Conservation (phyloP, 2,797 vertebrate species). For the Nannoperca australis region DNA sequence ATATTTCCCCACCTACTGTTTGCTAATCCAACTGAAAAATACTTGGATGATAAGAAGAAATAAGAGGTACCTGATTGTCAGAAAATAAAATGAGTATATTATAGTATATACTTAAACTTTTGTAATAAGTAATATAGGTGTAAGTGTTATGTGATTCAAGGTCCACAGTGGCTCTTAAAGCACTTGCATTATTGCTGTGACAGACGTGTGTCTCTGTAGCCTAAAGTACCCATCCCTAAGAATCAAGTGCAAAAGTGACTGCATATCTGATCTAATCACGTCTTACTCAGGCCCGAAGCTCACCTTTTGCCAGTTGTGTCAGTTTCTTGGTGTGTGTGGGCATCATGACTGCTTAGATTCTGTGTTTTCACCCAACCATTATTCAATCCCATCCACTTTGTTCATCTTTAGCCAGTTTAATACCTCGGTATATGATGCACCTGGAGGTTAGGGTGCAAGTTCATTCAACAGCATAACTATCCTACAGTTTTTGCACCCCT, state of each 20-base stretch:
- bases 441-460: background rate
- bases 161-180: background rate
- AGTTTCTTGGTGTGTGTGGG: conserved; percentile 3
- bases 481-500: conserved; percentile 27
- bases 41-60: background rate
- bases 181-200: conserved; percentile 12
- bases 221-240: background rate
- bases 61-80: background rate
- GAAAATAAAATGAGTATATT: background rate
- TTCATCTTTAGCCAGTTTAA: conserved; percentile 30
- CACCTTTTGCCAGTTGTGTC: conserved; percentile 4
- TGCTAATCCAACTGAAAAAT: background rate
- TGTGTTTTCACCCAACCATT: conserved; percentile 21
- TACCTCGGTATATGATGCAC: conserved; percentile 10
- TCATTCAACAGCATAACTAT: conserved; percentile 41
- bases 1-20: background rate
- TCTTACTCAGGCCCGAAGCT: conserved; percentile 20
- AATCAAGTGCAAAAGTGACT: conserved; percentile 24
- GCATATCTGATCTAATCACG: conserved; percentile 19
- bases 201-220: conserved; percentile 20
- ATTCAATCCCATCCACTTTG: background rate
- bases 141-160: background rate
- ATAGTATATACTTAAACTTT: background rate
- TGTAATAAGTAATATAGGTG: background rate
- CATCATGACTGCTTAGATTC: background rate